Conservation (phyloP, 2,888 invertebrate species). For the Drosophila mettleri region DNA sequence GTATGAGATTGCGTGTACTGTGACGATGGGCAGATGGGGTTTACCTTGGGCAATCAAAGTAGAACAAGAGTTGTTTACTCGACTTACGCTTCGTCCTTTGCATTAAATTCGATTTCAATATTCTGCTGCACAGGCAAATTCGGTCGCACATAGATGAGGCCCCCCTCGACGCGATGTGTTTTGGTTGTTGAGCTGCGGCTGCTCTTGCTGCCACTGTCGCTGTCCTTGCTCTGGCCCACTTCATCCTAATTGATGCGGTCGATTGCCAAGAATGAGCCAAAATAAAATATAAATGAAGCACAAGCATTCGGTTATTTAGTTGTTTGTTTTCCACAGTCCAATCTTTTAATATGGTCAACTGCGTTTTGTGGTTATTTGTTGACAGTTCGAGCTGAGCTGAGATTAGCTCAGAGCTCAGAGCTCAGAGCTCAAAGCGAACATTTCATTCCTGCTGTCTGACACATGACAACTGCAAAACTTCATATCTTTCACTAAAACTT, state of each 20-base stretch:
- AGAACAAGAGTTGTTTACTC: constrained; percentile 32
- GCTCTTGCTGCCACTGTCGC: constrained; percentile 41
- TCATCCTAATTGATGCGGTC: constrained; percentile 65
- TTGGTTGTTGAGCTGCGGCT: constrained; percentile 50
- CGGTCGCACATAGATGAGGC: constrained; percentile 86
- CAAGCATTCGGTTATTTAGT: constrained; percentile 39
- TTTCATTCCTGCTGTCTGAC: constrained; percentile 9
- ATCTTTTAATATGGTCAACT: constrained; percentile 24
- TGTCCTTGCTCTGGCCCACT: constrained; percentile 54
- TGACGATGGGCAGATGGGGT: constrained; percentile 1
- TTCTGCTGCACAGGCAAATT: constrained; percentile 84
- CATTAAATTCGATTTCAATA: constrained; percentile 86
- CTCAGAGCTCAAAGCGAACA: too few relatives aligned
- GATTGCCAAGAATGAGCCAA: constrained; percentile 6
- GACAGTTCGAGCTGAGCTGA: constrained; percentile 14
- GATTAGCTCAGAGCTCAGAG: constrained; percentile 4
- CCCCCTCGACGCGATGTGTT: constrained; percentile 85
- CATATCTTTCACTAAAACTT: constrained; percentile 17
- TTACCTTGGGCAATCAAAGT: constrained; percentile 30
- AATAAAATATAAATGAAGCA: constrained; percentile 21
- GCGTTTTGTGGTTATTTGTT: constrained; percentile 33
- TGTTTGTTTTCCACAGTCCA: constrained; percentile 33
- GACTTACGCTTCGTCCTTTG: constrained; percentile 87
- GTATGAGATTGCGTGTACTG: constrained; percentile 88
- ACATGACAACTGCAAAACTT: not conserved